A percentile compares a stretch with the other conserved stretches of the same genome.
These are phyloP conservation scores for Hippasteria phrygiana DNA, from an alignment of 53 echinoderm and acorn worm species.

Conservation along the genomic window DNA sequence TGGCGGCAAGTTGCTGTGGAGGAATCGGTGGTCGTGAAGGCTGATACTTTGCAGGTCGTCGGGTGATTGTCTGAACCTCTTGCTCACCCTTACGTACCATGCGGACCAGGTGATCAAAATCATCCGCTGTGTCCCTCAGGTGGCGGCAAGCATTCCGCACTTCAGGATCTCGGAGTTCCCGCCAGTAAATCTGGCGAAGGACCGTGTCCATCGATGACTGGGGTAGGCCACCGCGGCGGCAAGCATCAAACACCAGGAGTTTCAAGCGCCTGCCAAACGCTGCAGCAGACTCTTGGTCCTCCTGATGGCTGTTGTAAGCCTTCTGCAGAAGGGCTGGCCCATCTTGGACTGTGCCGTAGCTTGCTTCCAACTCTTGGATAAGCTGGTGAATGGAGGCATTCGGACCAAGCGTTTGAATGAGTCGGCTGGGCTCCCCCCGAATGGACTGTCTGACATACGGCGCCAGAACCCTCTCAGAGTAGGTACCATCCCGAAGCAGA, in stretches of 20 bases:
- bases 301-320: not conserved
- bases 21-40: too few relatives aligned
- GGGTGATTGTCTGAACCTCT: not conserved
- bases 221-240: not conserved
- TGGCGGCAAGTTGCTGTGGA: not conserved
- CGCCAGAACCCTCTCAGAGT: not conserved
- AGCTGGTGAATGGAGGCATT: not conserved
- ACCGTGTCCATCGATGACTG: not conserved
- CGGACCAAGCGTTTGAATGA: constrained; percentile 16
- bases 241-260: not conserved
- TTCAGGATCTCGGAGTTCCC: not conserved
- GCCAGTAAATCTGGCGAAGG: not conserved
- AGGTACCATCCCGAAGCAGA: not conserved
- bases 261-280: not conserved
- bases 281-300: not conserved
- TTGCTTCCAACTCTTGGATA: not conserved
- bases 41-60: not conserved
- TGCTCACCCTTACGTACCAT: constrained; percentile 5
- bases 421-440: not conserved
- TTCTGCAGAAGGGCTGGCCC: not conserved
- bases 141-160: not conserved
- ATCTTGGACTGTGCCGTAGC: not conserved
- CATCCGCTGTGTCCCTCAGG: not conserved
- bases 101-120: constrained; percentile 5
- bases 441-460: constrained; percentile 16